Conservation (phyloP, 2,797 vertebrate species). For the Brotula barbata region DNA sequence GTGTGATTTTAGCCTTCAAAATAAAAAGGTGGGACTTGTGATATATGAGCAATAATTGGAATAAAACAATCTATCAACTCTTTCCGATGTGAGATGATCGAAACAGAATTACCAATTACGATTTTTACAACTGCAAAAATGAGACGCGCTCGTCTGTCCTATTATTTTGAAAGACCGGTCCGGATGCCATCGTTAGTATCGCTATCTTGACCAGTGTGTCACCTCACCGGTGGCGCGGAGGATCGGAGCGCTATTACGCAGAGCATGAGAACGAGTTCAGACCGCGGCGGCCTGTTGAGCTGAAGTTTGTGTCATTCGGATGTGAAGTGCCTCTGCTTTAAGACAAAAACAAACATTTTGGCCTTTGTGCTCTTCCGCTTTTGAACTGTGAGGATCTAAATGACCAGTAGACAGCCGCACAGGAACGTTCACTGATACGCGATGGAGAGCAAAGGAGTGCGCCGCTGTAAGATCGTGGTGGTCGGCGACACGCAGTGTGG, state of each 20-base stretch:
- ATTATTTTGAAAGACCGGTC: constrained; percentile 49
- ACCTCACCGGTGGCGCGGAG: constrained; percentile 32
- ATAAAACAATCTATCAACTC: too few species aligned
- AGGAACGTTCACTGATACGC: constrained; percentile 53
- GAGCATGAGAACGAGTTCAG: constrained; percentile 44
- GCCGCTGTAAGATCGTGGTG: constrained; percentile 93
- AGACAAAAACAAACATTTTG: neutral
- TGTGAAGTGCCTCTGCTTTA: neutral
- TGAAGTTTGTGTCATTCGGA: constrained; percentile 44
- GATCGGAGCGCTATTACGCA: constrained; percentile 43
- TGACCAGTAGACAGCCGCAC: constrained; percentile 52
- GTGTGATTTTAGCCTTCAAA: neutral
- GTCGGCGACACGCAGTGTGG: constrained; percentile 93
- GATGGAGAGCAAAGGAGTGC: constrained; percentile 87
- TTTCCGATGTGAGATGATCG: too few species aligned
- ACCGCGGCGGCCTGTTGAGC: constrained; percentile 11
- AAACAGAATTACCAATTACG: too few species aligned
- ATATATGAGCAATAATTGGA: too few species aligned
- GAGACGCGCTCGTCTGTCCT: neutral
- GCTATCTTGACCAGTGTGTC: constrained; percentile 29
- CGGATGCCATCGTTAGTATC: constrained; percentile 13
- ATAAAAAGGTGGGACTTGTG: constrained; percentile 1
- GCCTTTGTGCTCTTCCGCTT: constrained; percentile 15
- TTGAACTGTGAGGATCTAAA: constrained; percentile 44
- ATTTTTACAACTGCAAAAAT: too few species aligned